Conservation (phyloP, 2,113 vertebrate genomes). For the Carollia perspicillata region DNA sequence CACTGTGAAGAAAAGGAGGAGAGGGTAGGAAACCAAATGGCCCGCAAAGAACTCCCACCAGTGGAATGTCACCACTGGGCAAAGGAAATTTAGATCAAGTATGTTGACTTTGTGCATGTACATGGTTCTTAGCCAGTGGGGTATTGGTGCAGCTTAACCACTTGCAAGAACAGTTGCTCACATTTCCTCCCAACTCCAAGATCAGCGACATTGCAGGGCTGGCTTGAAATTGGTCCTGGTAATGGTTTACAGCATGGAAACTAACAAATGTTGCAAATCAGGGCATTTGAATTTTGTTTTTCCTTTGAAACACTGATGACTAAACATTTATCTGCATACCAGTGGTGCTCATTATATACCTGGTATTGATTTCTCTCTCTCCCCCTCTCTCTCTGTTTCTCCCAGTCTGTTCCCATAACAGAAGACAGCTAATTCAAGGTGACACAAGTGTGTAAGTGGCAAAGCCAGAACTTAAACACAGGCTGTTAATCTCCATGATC, state of each 20-base stretch:
- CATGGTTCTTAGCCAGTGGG: accelerated
- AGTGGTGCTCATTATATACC: neutral
- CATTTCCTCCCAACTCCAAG: too few relatives aligned
- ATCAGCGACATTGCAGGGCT: accelerated
- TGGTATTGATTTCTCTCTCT: neutral
- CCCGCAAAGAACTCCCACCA: neutral
- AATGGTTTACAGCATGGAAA: neutral
- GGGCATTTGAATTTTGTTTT: neutral
- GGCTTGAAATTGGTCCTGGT: neutral
- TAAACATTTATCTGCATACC: too few relatives aligned
- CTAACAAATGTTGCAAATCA: neutral
- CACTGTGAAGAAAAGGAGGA: neutral
- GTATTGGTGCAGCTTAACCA: accelerated
- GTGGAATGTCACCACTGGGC: accelerated
- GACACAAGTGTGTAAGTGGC: neutral
- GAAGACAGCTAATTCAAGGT: neutral
- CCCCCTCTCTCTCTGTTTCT: too few relatives aligned
- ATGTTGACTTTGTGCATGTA: accelerated
- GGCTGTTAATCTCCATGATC: neutral
- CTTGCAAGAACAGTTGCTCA: accelerated
- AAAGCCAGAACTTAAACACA: neutral
- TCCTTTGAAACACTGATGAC: neutral
- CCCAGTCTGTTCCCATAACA: neutral
- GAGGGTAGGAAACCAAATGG: too few relatives aligned
- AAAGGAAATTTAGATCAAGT: neutral